Evolutionary conservation across 30 jellyfish, hydroid and myxozoan species (phyloP), one percentile per base, ranked within the genome.

Genomic region (Calvadosia cruxmelitensis): DNA sequence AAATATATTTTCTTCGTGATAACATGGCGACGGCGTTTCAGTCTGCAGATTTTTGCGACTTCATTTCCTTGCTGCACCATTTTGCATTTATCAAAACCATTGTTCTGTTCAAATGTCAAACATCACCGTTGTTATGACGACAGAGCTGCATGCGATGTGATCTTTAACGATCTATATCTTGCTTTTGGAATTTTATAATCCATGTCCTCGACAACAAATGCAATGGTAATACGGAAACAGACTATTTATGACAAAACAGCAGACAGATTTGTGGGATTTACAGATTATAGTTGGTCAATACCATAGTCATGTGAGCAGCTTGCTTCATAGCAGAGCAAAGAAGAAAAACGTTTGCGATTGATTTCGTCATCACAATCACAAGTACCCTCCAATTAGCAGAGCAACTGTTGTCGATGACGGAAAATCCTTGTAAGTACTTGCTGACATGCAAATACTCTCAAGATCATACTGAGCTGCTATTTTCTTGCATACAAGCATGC

Each of bases 391-490:
- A 66, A 2, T 49, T 65, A 1, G 31, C 80, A 27, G 53, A 31
- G 27, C 52, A 34, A 2, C 25, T 76, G 24, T 27, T 76, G 28
- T 3, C 15, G n/a, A 20, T 53, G 48, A 36, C 73, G 12, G 61
- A 26, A 20, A 36, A 63, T 31, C 78, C 90, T 23, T 74, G 66
- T 48, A 53, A 49, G 27, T 81, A 64, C 53, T 27, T 74, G 30
- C 67, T 81, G 66, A 74, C 94, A 42, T 73, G 74, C 70, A 72
- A 61, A 1, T 20, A 57, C 12, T 64, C 80, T 29, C 93, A 79
- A 50, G 93, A 78, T 53, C 81, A 79, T 72, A 20, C 72, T 3
- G 93, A 71, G 68, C 70, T n/a, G n/a, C 80, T 79, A 74, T 71
- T 81, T 75, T 67, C 84, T 61, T 74, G 94, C 57, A 81, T 73